phyloP scores from a whole-genome alignment of 2,113 vertebrate species.

The Chrysemys picta region DNA sequence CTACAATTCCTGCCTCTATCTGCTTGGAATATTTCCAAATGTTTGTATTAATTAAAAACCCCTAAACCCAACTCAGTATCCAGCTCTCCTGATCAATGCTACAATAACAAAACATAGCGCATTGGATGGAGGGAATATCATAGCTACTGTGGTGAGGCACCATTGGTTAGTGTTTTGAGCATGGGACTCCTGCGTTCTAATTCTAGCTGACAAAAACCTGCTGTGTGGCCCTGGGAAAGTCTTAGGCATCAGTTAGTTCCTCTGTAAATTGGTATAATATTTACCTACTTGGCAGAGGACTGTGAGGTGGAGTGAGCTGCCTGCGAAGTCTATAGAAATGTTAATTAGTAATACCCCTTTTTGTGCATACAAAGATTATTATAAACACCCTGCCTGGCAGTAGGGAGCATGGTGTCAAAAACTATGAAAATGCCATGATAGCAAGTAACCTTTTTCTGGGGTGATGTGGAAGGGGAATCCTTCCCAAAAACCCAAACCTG shows the following conservation, averaged over 20 bases:
- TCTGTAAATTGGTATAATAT: background rate
- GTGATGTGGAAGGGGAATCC: conserved; percentile 11
- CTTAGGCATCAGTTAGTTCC: background rate
- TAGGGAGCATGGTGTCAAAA: background rate
- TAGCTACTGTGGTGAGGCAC: background rate
- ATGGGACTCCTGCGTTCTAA: background rate
- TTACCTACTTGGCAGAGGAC: background rate
- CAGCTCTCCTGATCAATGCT: background rate
- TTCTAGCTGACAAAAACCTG: background rate
- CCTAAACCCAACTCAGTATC: background rate
- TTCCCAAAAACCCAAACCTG: conserved; percentile 31
- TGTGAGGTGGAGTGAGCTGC: background rate
- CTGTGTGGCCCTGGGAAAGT: background rate
- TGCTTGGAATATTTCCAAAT: background rate
- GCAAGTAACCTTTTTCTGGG: background rate
- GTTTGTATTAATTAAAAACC: background rate
- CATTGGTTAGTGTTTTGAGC: background rate
- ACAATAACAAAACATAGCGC: background rate
- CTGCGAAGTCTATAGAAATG: background rate
- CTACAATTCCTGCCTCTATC: background rate
- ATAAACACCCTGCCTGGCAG: background rate
- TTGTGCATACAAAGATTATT: background rate
- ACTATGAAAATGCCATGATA: conserved; percentile 22
- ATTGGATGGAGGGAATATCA: background rate
- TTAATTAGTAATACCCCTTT: background rate